These are phyloP conservation scores for Rhamphomyia laevipes DNA, from an alignment of 2,888 invertebrate species.

Conservation along the genomic window DNA sequence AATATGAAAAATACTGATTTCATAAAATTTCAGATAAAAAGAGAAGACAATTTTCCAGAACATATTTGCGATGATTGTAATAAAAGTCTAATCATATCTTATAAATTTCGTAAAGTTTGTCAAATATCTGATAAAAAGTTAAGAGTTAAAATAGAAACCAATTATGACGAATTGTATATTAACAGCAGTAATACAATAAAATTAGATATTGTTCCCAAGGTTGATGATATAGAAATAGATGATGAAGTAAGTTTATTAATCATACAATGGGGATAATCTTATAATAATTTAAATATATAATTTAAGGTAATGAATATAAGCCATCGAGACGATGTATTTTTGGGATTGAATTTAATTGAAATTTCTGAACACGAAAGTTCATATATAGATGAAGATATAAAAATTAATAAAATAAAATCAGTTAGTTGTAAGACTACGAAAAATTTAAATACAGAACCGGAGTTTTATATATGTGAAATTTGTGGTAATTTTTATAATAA, in stretches of 20 bases:
- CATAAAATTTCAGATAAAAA: background rate
- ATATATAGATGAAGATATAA: background rate
- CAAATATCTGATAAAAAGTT: background rate
- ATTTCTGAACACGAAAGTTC: background rate
- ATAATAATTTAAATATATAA: too few relatives aligned
- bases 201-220: background rate
- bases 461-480: conserved; percentile 27
- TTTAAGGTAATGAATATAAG: too few relatives aligned
- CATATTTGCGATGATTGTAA: background rate
- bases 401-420: too few relatives aligned
- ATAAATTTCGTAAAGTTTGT: background rate
- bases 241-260: background rate
- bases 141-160: background rate
- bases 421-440: too few relatives aligned
- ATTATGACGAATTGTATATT: background rate
- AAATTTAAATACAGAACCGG: background rate
- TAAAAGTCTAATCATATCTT: background rate
- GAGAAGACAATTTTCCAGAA: background rate
- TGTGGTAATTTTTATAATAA: conserved; percentile 35
- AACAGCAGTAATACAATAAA: background rate
- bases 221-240: background rate
- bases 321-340: too few relatives aligned
- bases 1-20: background rate
- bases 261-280: too few relatives aligned
- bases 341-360: too few relatives aligned